A percentile compares a stretch with the other conserved stretches of the same genome.
These are phyloP conservation scores for Ophthalmolycus amberensis DNA, from an alignment of 2,113 vertebrate species.

Conservation along the genomic window DNA sequence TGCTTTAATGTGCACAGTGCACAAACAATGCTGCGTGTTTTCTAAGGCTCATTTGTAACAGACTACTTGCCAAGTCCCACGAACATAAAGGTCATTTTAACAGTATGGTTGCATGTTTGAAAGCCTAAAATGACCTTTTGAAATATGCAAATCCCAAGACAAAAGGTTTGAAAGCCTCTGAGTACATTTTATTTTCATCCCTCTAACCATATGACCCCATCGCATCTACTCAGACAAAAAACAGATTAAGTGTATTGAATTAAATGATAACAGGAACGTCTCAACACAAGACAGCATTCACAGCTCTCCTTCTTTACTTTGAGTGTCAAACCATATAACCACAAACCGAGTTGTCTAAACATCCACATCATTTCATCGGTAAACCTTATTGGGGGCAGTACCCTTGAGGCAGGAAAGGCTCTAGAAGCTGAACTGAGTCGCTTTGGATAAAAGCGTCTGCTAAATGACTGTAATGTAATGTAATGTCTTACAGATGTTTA, in stretches of 20 bases:
- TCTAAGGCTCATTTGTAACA: constrained; percentile 4
- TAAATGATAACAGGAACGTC: background rate
- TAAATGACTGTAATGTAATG: no score
- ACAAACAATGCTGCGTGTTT: background rate
- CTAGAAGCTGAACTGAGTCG: no score
- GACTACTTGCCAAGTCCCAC: background rate
- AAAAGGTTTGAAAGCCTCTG: constrained; percentile 13
- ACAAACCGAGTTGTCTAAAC: background rate
- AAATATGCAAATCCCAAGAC: background rate
- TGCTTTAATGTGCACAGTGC: background rate
- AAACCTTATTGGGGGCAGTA: background rate
- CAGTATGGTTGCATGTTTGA: constrained; percentile 9
- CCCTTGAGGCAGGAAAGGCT: background rate
- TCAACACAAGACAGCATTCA: background rate
- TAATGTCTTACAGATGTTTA: background rate
- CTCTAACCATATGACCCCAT: constrained; percentile 31
- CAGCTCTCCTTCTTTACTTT: background rate
- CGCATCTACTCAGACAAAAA: background rate
- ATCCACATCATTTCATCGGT: background rate
- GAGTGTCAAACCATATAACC: background rate
- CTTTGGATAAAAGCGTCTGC: no score
- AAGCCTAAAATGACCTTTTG: constrained; percentile 24
- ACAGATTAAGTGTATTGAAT: background rate
- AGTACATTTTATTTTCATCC: constrained; percentile 3
- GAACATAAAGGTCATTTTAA: background rate